Base-by-base conservation (phyloP, 2,797 vertebrate species). In the Coilia nasus region DNA sequence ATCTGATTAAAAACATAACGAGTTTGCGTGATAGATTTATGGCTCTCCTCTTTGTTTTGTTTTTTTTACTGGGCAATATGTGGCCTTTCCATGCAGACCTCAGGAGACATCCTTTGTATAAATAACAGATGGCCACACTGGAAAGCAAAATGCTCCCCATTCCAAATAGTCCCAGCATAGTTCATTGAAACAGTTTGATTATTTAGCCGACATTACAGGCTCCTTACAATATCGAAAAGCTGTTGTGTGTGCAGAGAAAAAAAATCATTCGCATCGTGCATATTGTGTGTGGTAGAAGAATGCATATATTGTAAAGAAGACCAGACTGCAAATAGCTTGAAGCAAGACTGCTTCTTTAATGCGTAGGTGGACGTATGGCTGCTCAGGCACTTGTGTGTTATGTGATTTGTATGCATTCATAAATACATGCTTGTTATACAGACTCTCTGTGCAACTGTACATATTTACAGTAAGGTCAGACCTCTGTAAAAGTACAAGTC, bases 101-200 rank as follows among this genome's bases (percentile, higher is more conserved):
- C 86, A 84, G 23, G 86, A 89, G 89, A 85, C 83, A 85, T 41
- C 60, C 60, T 86, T 84, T 90, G 83, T 87, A 88, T 89, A 89
- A 92, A 90, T 90, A 90, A 88, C 90, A 91, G 89, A 89, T 90
- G 89, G 90, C 83, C 81, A 86, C 85, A 88, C 82, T 90, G 88
- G 84, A 86, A 83, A 78, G 86, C 83, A 90, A 85, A 41, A 44
- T 19, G 35, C 71, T 78, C 86, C 82, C 82, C 81, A 44, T 64
- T 80, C 78, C 84, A 85, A 85, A 60, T 86, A 82, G 82, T 87
- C 82, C 19, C 50, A 56, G 62, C 64, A 82, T 85, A 86, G 87
- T 89, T 89, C 31, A 88, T 84, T 89, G 64, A 85, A 86, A 86
- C 82, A 75, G 81, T 78, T 23, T 75, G 31, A 62, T 35, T 50